phyloP scores from a whole-genome alignment of 2,888 invertebrate genomes.

The Harpalus rufipes region DNA sequence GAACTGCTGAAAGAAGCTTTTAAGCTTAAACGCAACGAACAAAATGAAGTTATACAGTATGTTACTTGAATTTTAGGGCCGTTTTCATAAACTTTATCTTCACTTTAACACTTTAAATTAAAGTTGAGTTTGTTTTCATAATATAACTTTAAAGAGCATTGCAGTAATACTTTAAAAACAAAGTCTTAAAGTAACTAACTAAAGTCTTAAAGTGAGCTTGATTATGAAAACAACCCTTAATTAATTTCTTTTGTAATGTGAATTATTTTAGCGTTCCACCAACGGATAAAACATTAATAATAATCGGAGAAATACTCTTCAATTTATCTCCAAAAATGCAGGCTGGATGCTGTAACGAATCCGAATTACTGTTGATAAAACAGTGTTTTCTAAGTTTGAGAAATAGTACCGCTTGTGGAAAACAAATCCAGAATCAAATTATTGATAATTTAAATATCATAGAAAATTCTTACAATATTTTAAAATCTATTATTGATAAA shows the following conservation, averaged over 20 bases:
- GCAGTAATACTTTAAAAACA: no score
- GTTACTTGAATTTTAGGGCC: not conserved
- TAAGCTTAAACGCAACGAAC: constrained; percentile 29
- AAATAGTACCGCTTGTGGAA: constrained; percentile 69
- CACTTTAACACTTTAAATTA: no score
- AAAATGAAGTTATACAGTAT: constrained; percentile 46
- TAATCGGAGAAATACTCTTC: constrained; percentile 36
- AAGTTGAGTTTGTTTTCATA: no score
- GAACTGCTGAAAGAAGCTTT: constrained; percentile 33
- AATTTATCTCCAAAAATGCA: constrained; percentile 24
- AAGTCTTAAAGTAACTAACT: no score
- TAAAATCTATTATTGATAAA: constrained; percentile 17
- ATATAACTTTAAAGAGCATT: no score
- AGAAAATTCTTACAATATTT: constrained; percentile 54
- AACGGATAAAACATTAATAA: constrained; percentile 22
- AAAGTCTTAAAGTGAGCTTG: no score
- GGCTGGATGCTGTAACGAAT: not conserved
- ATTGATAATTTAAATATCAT: constrained; percentile 67
- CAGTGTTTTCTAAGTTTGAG: constrained; percentile 68
- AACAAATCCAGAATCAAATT: constrained; percentile 68
- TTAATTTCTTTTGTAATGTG: not conserved
- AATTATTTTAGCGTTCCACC: constrained; percentile 45
- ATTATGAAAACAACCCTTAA: not conserved
- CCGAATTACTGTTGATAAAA: constrained; percentile 54
- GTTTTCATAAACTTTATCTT: no score